Percentiles rank a stretch among this genome's conserved stretches.
These are phyloP conservation scores for Sceloporus tristichus DNA, from an alignment of 2,113 vertebrate species.

Conservation along the genomic window DNA sequence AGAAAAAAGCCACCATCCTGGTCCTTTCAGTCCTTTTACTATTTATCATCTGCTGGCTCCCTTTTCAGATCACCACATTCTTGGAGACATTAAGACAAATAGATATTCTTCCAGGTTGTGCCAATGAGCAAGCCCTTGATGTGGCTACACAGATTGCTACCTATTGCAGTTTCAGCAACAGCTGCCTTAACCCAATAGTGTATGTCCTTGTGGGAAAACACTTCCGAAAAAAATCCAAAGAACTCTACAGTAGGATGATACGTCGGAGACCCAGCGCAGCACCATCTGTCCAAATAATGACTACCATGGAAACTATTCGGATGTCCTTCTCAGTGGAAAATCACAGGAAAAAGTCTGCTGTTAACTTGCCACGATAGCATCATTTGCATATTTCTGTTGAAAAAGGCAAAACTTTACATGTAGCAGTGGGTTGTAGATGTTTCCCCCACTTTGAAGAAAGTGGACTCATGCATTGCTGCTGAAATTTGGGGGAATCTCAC, in stretches of 20 bases:
- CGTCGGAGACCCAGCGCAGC: conserved; percentile 49
- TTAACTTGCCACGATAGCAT: conserved; percentile 1
- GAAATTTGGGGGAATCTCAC: not conserved
- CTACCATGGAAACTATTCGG: conserved; percentile 71
- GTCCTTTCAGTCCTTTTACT: conserved; percentile 86
- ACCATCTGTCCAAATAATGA: conserved; percentile 58
- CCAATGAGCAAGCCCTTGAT: conserved; percentile 54
- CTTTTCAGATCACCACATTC: conserved; percentile 83
- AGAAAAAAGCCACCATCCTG: conserved; percentile 83
- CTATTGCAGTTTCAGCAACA: conserved; percentile 90
- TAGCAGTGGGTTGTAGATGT: not conserved
- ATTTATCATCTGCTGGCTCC: conserved; percentile 89
- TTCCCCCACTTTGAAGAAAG: not conserved
- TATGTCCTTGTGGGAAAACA: conserved; percentile 95
- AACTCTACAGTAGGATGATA: conserved; percentile 76
- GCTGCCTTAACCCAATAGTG: conserved; percentile 92
- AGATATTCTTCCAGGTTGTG: conserved; percentile 66
- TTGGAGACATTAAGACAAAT: conserved; percentile 80
- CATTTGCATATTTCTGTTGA: not conserved
- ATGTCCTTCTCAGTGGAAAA: conserved; percentile 75
- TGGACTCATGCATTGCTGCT: not conserved
- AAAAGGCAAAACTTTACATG: not conserved
- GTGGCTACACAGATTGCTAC: conserved; percentile 83
- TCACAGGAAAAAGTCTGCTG: conserved; percentile 53
- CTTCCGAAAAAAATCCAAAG: conserved; percentile 91